A percentile compares a stretch with the other conserved stretches of the same genome.
Evolutionary conservation across 1,140 invertebrate species (phyloP).

Genomic region (Conus betulinus): DNA sequence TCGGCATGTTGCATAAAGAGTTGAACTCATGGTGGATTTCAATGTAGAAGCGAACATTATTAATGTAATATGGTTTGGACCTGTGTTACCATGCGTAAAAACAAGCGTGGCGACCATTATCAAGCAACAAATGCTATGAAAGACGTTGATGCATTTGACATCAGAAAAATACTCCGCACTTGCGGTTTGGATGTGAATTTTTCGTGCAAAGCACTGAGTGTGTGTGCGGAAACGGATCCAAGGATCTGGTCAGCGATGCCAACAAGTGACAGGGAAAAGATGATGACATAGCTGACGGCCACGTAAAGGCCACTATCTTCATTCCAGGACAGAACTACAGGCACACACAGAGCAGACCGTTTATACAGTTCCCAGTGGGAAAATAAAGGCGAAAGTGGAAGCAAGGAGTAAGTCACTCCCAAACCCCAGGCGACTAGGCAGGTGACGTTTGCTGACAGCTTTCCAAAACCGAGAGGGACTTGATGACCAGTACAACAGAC

Average conservation of each 20-base stretch:
- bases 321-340: neutral
- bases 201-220: neutral
- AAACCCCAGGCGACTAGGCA: neutral
- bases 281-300: neutral
- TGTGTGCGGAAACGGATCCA: too few species aligned
- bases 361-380: neutral
- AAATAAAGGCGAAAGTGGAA: neutral
- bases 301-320: neutral
- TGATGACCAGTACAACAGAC: neutral
- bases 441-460: neutral
- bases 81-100: neutral
- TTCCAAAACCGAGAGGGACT: neutral
- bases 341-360: neutral
- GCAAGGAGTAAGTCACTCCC: neutral
- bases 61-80: slow-evolving; percentile 1
- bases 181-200: neutral
- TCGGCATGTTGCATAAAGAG: neutral
- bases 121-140: neutral
- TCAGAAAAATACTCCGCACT: neutral
- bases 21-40: neutral
- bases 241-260: neutral
- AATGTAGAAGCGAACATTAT: neutral
- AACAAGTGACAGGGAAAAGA: neutral
- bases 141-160: neutral
- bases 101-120: neutral